Evolutionary conservation across 2,888 invertebrate species (phyloP).

Genomic region (Dione juno): DNA sequence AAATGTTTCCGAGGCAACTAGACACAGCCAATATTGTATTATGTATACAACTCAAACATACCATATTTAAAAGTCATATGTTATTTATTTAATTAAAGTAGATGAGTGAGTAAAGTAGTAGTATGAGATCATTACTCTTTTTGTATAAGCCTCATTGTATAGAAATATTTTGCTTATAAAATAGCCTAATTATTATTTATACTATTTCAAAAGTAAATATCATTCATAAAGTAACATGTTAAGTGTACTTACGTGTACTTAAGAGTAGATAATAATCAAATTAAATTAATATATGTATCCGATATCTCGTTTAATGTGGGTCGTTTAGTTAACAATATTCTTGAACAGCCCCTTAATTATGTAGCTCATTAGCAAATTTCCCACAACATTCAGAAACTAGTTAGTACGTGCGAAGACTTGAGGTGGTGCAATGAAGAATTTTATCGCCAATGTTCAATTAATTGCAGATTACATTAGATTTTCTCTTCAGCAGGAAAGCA

Average conservation of each 20-base stretch:
- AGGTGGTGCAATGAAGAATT: conserved; percentile 45
- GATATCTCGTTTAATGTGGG: conserved; percentile 32
- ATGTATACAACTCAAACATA: conserved; percentile 14
- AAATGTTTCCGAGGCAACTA: conserved; percentile 41
- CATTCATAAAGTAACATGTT: conserved; percentile 4
- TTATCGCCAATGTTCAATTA: conserved; percentile 46
- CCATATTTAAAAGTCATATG: background rate
- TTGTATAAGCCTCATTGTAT: conserved; percentile 1
- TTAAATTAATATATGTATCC: conserved; percentile 30
- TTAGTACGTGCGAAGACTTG: conserved; percentile 41
- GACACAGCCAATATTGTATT: conserved; percentile 21
- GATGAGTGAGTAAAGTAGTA: too few relatives aligned
- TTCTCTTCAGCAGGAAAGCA: conserved; percentile 33
- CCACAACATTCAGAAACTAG: conserved; percentile 46
- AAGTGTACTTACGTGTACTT: background rate
- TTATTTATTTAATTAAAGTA: too few relatives aligned
- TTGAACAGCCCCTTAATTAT: conserved; percentile 46
- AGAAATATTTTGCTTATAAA: background rate
- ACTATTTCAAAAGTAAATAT: background rate
- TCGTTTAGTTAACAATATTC: conserved; percentile 42
- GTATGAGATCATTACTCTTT: background rate
- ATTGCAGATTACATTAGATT: conserved; percentile 40
- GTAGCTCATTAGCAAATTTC: conserved; percentile 48
- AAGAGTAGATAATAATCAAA: conserved; percentile 11
- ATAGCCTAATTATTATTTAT: background rate